phyloP scores from a whole-genome alignment of 2,113 vertebrate species.

The Chlorocebus sabaeus region DNA sequence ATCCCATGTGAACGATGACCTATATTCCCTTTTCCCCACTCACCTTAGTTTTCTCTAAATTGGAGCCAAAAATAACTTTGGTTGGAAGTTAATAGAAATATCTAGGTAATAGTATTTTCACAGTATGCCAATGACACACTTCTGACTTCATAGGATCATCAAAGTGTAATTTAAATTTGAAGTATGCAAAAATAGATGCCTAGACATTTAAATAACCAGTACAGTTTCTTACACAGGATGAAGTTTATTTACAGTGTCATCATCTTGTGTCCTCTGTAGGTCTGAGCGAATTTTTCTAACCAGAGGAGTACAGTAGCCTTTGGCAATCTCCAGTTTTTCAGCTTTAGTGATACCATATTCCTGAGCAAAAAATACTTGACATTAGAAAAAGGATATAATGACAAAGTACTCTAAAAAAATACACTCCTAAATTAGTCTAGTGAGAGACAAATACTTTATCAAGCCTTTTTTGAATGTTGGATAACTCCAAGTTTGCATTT shows the following conservation, averaged over 20 bases:
- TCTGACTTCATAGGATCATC: constrained; percentile 3
- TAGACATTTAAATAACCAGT: not conserved
- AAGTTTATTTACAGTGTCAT: constrained; percentile 94
- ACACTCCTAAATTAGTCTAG: not conserved
- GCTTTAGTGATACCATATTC: constrained; percentile 93
- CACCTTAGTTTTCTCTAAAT: not conserved
- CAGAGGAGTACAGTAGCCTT: constrained; percentile 93
- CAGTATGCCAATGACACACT: not conserved
- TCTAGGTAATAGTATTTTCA: not conserved
- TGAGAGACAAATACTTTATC: not conserved
- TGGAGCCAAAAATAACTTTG: not conserved
- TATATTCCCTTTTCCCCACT: not conserved
- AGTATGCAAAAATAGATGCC: not conserved
- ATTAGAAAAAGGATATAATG: constrained; percentile 43
- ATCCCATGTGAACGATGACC: not conserved
- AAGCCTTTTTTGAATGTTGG: not conserved
- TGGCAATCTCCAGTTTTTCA: constrained; percentile 93
- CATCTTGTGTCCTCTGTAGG: constrained; percentile 93
- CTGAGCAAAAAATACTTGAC: constrained; percentile 77
- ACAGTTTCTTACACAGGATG: constrained; percentile 88
- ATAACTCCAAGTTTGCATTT: not conserved
- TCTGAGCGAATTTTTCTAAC: constrained; percentile 93
- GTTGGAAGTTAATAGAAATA: not conserved
- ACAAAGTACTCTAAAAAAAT: constrained; percentile 17
- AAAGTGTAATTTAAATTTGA: not conserved